phyloP scores from a whole-genome alignment of 2,113 vertebrate species.

The Menura novaehollandiae region DNA sequence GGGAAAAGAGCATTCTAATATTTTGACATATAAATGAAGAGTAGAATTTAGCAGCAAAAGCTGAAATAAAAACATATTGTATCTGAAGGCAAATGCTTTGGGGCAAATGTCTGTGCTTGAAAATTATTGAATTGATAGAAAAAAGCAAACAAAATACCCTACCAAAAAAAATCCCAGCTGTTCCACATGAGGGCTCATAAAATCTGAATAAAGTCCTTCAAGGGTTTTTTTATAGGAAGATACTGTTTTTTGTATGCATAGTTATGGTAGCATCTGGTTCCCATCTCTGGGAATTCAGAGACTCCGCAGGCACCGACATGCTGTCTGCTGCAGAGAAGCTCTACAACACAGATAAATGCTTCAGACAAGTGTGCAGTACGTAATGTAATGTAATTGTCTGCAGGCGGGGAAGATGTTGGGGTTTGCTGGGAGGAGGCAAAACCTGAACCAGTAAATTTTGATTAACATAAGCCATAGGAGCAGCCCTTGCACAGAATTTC shows the following conservation, averaged over 20 bases:
- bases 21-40: conserved; percentile 45
- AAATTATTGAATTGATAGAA: background rate
- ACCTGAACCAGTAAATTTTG: background rate
- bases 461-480: background rate
- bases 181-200: conserved; percentile 63
- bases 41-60: background rate
- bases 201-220: conserved; percentile 55
- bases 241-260: conserved; percentile 15
- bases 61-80: conserved; percentile 44
- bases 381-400: conserved; percentile 7
- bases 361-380: background rate
- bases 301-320: conserved; percentile 6
- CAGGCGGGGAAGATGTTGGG: background rate
- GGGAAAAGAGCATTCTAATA: background rate
- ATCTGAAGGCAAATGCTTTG: conserved; percentile 8
- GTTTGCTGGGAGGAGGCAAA: background rate
- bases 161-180: conserved; percentile 19
- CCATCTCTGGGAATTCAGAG: conserved; percentile 51
- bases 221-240: conserved; percentile 53
- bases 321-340: background rate
- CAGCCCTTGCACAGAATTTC: background rate
- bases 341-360: background rate
- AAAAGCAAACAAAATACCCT: background rate
- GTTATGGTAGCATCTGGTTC: conserved; percentile 69
- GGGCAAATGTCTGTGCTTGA: conserved; percentile 18